Base-by-base conservation (phyloP, 2,797 vertebrate species). In the Champsocephalus esox region DNA sequence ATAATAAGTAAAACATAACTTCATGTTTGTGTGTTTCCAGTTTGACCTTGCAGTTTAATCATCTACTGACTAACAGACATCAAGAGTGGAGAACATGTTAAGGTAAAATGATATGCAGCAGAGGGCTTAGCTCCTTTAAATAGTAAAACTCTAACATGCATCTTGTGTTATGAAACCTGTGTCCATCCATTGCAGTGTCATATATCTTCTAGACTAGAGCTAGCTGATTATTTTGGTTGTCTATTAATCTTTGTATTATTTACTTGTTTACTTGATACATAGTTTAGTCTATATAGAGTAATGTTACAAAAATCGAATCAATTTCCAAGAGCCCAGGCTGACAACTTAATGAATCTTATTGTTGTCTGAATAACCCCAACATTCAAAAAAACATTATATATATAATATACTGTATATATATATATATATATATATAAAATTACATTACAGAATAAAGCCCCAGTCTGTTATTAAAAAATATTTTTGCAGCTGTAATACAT, bases 91-190 rank as follows among this genome's bases (percentile, higher is more conserved):
- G 84, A 79, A 68, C 34, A 74, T 65, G 28, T 74, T 52, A 83
- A 73, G 50, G 87, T 89, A 90, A 91, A 90, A 2, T 77, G 85
- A 92, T 92, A 88, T 68, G 75, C 63, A 74, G 49, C 78, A 72
- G 8, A 44, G 60, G 70, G 77, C 49, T 81, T 66, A 70, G 45
- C 52, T 58, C 59, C 80, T 77, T 70, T 57, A 64, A 85, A 79
- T 84, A 85, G 73, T 62, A 57, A 74, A 78, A 73, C 13, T 12
- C 49, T 0, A 73, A n/a, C 4, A 1, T 46, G 49, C 45, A n/a
- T 46, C 21, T n/a, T 66, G 70, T 70, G 48, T 34, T 73, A 58
- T 52, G 3, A 55, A 66, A 73, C 28, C 3, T 28, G 13, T 48
- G 32, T 46, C 3, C 43, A 55, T 54, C 24, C 32, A 24, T 67